Base-by-base conservation (phyloP, 2,113 vertebrate genomes). In the Psittacula cyanocephala region DNA sequence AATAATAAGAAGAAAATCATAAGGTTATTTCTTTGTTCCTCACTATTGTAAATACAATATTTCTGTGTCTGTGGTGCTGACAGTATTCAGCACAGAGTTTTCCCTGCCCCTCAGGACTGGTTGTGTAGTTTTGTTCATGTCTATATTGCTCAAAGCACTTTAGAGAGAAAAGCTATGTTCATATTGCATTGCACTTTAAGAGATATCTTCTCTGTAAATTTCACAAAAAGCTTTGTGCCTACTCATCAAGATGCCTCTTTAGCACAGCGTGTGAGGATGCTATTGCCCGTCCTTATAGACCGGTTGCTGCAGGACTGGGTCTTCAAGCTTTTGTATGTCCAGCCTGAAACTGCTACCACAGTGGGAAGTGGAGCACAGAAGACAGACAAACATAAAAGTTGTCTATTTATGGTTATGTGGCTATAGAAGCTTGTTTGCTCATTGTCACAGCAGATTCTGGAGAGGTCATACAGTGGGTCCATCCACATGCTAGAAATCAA, bases 311-410 rank as follows among this genome's bases (percentile, higher is more conserved):
- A 65, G 17, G 12, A 74, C 46, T 86, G 44, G 20, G 19, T 4
- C 33, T 62, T 78, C 25, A 69, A 81, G 9, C 6, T 84, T 80
- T 60, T 60, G 3, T 17, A 6, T 17, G 23, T 49, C 39, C 8
- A 74, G 16, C 7, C 39, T 65, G 44, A 52, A 91, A 65, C 9
- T 33, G 27, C 18, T 81, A 9, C 7, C 41, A n/a, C 17, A 65
- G 22, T 13, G 17, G 1, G 7, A 20, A 2, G 0, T 11, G 8
- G 10, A 49, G 4, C 35, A 81, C 16, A 39, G 41, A 78, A 44
- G 9, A 57, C 13, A 81, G 44, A 33, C 9, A 83, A 80, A 78
- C 6, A 47, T n/a, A 29, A 22, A 86, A 9, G 4, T 57, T 33
- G 8, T 81, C 13, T 1, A 3, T 53, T 62, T 79, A 13, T 64